Conservation (phyloP, 2,797 vertebrate species). For the Toxotes lorentzi region DNA sequence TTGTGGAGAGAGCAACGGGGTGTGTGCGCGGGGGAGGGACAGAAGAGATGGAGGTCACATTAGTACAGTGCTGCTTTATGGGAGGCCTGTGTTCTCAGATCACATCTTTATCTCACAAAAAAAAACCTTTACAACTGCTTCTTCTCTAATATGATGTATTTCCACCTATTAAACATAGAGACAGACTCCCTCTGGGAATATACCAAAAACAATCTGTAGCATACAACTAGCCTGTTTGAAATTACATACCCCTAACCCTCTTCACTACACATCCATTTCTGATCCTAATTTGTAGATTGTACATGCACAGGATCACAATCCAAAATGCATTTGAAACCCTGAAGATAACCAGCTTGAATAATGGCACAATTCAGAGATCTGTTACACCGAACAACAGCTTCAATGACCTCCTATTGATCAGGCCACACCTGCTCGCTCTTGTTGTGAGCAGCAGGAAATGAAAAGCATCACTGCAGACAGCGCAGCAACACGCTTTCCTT, state of each 20-base stretch:
- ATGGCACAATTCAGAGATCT: background rate
- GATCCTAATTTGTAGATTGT: slow-evolving; percentile 5
- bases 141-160: slow-evolving; percentile 10
- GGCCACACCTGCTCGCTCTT: slow-evolving; percentile 48
- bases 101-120: background rate
- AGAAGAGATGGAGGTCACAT: slow-evolving; percentile 35
- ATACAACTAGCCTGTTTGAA: background rate
- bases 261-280: background rate
- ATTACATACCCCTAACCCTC: background rate
- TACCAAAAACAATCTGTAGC: background rate
- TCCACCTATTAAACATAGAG: background rate
- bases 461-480: slow-evolving; percentile 47
- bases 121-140: background rate
- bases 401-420: slow-evolving; percentile 58
- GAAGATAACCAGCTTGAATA: slow-evolving; percentile 5
- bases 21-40: background rate
- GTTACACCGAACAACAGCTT: slow-evolving; percentile 30
- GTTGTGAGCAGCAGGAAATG: slow-evolving; percentile 41
- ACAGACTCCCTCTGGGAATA: background rate
- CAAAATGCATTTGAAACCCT: slow-evolving; percentile 4
- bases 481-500: slow-evolving; percentile 24
- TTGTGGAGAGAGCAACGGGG: slow-evolving; percentile 42
- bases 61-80: background rate
- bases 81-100: slow-evolving; percentile 2
- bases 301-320: background rate